Percentiles rank a stretch among this genome's conserved stretches.
These are phyloP conservation scores for Blera fallax DNA, from an alignment of 2,888 invertebrate species.

Conservation along the genomic window DNA sequence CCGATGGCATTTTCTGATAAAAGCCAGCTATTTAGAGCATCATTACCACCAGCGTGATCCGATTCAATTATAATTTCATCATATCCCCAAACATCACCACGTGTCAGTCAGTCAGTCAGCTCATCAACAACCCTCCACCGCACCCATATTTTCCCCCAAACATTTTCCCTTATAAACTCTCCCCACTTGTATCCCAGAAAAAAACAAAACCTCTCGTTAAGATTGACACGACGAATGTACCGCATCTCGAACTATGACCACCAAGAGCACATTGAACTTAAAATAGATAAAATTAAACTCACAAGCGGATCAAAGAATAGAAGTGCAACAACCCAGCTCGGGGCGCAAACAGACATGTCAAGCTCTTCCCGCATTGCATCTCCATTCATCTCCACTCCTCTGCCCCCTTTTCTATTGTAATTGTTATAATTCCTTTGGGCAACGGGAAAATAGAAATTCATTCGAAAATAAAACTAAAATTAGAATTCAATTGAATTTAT, in stretches of 20 bases:
- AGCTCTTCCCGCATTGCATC: conserved; percentile 63
- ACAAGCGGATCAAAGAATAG: conserved; percentile 28
- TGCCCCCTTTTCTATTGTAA: conserved; percentile 15
- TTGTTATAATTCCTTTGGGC: conserved; percentile 22
- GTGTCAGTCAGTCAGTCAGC: conserved; percentile 10
- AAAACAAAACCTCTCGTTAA: conserved; percentile 19
- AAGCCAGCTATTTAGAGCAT: not conserved
- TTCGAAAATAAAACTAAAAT: conserved; percentile 53
- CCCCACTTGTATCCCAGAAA: not conserved
- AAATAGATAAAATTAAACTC: conserved; percentile 63
- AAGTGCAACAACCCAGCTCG: conserved; percentile 62
- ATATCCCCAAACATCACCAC: conserved; percentile 20
- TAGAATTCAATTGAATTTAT: conserved; percentile 72
- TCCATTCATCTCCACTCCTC: conserved; percentile 18
- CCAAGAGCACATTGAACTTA: conserved; percentile 62
- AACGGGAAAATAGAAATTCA: conserved; percentile 13
- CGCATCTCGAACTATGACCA: conserved; percentile 64
- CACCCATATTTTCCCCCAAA: not conserved
- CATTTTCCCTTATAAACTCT: not conserved
- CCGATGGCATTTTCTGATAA: not conserved
- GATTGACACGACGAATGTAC: conserved; percentile 48
- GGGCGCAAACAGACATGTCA: conserved; percentile 44
- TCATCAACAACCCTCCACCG: not conserved
- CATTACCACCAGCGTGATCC: not conserved
- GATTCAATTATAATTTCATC: conserved; percentile 39